Conservation (phyloP, 2,888 invertebrate species). For the Quadriops clusia region DNA sequence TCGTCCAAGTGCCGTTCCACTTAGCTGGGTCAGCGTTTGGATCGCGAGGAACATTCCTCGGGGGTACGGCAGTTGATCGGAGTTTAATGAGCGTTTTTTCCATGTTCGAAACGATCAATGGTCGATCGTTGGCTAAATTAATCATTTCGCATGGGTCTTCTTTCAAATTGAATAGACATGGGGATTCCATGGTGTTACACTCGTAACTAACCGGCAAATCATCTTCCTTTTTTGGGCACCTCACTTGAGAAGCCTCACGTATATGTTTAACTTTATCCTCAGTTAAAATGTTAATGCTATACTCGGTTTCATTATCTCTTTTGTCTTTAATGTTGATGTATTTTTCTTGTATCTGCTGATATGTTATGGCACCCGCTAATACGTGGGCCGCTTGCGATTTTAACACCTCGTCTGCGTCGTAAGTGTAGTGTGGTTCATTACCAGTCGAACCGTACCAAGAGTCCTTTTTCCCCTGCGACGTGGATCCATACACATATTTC, state of each 20-base stretch:
- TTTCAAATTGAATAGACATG: conserved; percentile 41
- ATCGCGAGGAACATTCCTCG: conserved; percentile 37
- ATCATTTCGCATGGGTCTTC: conserved; percentile 42
- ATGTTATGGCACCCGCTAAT: conserved; percentile 38
- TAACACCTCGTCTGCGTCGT: conserved; percentile 36
- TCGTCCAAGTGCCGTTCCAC: conserved; percentile 46
- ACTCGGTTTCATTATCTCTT: conserved; percentile 12
- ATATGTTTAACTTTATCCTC: conserved; percentile 20
- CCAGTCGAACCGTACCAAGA: conserved; percentile 39
- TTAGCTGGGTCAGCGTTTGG: conserved; percentile 39
- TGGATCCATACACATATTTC: conserved; percentile 49
- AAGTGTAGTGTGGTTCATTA: conserved; percentile 28
- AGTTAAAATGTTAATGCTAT: conserved; percentile 18
- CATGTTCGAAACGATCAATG: conserved; percentile 34
- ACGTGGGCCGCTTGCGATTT: conserved; percentile 37
- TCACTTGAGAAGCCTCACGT: conserved; percentile 26
- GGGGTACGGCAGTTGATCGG: conserved; percentile 33
- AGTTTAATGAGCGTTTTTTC: conserved; percentile 36
- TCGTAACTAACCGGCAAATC: conserved; percentile 22
- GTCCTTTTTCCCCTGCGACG: conserved; percentile 29
- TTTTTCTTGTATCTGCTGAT: conserved; percentile 36
- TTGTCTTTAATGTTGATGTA: conserved; percentile 15
- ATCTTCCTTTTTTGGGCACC: conserved; percentile 21
- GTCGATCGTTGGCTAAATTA: conserved; percentile 36
- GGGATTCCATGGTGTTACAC: conserved; percentile 29